Evolutionary conservation across 2,113 vertebrate genomes (phyloP).

Genomic region (Dromas ardeola): DNA sequence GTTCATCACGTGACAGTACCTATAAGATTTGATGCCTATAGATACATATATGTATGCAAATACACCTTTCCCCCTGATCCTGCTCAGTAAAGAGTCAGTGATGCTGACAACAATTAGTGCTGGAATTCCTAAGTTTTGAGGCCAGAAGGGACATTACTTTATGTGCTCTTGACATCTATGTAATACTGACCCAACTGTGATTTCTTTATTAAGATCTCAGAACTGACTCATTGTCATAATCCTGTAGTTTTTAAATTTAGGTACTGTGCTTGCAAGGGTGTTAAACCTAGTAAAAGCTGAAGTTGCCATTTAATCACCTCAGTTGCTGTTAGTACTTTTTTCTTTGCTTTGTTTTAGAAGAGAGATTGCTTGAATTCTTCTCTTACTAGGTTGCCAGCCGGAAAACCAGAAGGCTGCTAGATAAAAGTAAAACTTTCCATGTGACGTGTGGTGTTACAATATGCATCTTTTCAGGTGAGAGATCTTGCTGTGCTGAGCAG

Average conservation of each 20-base stretch:
- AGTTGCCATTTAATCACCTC: neutral
- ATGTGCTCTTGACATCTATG: neutral
- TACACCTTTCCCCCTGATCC: neutral
- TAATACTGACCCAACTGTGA: neutral
- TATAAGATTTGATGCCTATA: neutral
- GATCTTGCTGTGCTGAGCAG: neutral
- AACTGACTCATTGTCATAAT: neutral
- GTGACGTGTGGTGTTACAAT: constrained; percentile 87
- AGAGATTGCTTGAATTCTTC: constrained; percentile 20
- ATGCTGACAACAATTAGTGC: neutral
- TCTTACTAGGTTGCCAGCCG: constrained; percentile 84
- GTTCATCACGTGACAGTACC: neutral
- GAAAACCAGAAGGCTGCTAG: constrained; percentile 87
- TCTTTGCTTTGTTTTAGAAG: constrained; percentile 11
- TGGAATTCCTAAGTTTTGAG: neutral
- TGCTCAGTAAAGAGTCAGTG: neutral
- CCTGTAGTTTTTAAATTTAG: neutral
- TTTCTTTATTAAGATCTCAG: neutral
- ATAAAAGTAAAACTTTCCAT: constrained; percentile 92
- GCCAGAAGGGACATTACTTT: neutral
- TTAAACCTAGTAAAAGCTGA: neutral
- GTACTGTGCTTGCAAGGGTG: neutral
- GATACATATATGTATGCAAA: neutral
- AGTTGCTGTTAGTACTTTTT: neutral
- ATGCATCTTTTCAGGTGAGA: constrained; percentile 91